Evolutionary conservation across 2,113 vertebrate species (phyloP).

Genomic region (Mus pahari): DNA sequence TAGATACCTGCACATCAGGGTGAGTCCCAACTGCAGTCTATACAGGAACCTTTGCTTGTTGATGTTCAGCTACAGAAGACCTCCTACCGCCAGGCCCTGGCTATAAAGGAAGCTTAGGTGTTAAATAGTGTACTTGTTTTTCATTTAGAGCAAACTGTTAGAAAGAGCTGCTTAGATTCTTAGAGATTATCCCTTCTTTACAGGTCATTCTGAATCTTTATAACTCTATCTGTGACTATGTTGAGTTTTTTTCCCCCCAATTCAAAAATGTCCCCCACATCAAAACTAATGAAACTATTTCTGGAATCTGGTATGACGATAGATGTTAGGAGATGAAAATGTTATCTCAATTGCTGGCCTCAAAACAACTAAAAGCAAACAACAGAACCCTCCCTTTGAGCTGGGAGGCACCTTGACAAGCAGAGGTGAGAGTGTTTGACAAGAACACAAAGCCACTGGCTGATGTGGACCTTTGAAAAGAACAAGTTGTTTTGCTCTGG

Average conservation of each 20-base stretch:
- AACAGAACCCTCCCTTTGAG: not conserved
- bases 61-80: not conserved
- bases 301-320: not conserved
- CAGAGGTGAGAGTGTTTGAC: not conserved
- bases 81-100: not conserved
- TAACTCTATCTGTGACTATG: not conserved
- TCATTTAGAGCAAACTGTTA: not conserved
- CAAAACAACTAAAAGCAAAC: no score
- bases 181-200: not conserved
- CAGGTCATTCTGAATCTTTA: not conserved
- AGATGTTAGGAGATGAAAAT: slow-evolving; percentile 31
- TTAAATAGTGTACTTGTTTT: not conserved
- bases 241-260: not conserved
- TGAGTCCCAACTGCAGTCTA: not conserved
- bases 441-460: not conserved
- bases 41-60: not conserved
- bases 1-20: not conserved
- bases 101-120: fast-evolving
- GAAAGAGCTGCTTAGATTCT: not conserved
- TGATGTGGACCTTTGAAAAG: not conserved
- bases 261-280: not conserved
- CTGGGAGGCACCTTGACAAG: not conserved
- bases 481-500: not conserved
- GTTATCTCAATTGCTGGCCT: not conserved
- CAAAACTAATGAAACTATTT: not conserved